Base-by-base conservation (phyloP, 92 coral and sea anemone genomes). In the Zoanthus solanderi region DNA sequence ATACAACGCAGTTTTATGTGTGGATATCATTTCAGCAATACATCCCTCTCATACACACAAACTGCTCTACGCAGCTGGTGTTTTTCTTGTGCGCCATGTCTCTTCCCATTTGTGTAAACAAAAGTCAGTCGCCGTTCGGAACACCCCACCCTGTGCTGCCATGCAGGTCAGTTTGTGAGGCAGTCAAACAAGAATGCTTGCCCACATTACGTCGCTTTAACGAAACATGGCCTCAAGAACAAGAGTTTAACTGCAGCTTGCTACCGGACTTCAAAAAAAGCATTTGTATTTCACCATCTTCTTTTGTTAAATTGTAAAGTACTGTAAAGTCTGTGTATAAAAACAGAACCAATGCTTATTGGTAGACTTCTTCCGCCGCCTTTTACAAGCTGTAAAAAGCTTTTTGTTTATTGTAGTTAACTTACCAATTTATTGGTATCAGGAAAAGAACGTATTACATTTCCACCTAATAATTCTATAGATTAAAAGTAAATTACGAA, bases 81-180 rank as follows among this genome's bases (percentile, higher is more conserved):
- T 96, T 95, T 87, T 90, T 96, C 57, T 90, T 96, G 14, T 96
- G 99, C 34, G 84, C 93, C 72, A 84, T 87, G 53, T 90, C 91
- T 32, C 53, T 96, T 50, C 99, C 99, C 4, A 96, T 96, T 14
- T 96, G 98, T 71, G 14, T 81, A 18, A 83, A 87, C 31, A 58
- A 34, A 18, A 53, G 31, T 1, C 87, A 87, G 28, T 63, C 69
- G 45, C 76, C 92, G 44, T 50, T 50, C 56, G 28, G 4, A 7
- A 63, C 17, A 16, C 69, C 69, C 17, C 76, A 71, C 52, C 98
- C 98, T 1, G 90, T 94, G 8, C 69, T 82, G 7, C 99, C 99
- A 2, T 96, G 99, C 83, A 94, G 94, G 10, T 90, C 89, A 7
- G 92, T 96, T 16, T 96, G 99, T 37, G 61, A 92, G 4, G 84